Percentiles rank a stretch among this genome's conserved stretches.
These are phyloP conservation scores for Eupithecia pulchellata DNA, from an alignment of 2,888 invertebrate genomes.

Conservation along the genomic window DNA sequence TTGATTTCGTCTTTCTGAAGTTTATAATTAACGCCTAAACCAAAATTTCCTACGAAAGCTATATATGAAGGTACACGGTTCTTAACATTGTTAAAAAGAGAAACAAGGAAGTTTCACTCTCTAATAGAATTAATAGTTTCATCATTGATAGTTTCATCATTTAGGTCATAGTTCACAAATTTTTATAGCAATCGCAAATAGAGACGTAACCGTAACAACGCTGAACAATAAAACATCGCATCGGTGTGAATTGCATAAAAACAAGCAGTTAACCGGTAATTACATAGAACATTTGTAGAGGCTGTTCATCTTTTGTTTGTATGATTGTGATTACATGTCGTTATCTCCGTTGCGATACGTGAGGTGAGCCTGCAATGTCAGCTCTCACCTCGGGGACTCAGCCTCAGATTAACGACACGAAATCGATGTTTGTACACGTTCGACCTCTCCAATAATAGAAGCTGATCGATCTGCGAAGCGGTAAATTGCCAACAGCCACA, in stretches of 20 bases:
- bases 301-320: constrained; percentile 53
- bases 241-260: constrained; percentile 33
- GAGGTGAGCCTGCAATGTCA: constrained; percentile 73
- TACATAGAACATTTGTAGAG: constrained; percentile 31
- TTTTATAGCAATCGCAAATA: constrained; percentile 28
- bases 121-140: neutral
- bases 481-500: constrained; percentile 79
- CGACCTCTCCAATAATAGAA: constrained; percentile 83
- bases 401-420: constrained; percentile 79
- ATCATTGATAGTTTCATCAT: constrained; percentile 12
- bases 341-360: constrained; percentile 74
- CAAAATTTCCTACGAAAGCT: neutral
- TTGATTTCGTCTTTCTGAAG: neutral
- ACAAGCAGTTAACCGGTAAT: constrained; percentile 34
- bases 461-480: constrained; percentile 78
- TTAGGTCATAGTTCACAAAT: constrained; percentile 40
- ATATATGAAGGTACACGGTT: neutral
- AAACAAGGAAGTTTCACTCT: constrained; percentile 1
- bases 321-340: constrained; percentile 76
- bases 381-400: constrained; percentile 74
- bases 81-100: neutral
- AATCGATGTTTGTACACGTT: constrained; percentile 85
- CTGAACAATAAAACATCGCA: constrained; percentile 15
- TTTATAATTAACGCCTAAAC: neutral
- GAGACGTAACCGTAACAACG: constrained; percentile 19